Evolutionary conservation across 2,113 vertebrate species (phyloP).

Genomic region (Myodes glareolus): DNA sequence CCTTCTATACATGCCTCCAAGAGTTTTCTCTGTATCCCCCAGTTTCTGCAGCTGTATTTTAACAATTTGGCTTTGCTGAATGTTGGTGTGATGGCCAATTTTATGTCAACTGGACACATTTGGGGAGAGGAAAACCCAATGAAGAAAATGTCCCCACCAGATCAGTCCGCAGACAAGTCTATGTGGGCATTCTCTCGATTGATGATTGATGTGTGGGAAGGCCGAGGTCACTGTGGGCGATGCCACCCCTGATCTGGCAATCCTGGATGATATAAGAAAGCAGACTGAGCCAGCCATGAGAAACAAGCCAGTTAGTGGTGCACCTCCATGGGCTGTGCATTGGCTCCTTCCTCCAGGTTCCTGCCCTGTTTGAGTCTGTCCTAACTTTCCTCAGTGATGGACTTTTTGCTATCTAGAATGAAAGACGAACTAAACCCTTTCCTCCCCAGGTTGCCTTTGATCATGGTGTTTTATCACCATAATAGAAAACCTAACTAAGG

Average conservation of each 20-base stretch:
- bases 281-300: background rate
- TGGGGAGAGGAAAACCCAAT: background rate
- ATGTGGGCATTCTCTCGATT: background rate
- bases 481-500: background rate
- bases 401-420: background rate
- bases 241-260: background rate
- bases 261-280: background rate
- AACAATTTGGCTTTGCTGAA: background rate
- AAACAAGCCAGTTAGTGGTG: background rate
- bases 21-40: background rate
- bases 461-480: background rate
- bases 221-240: background rate
- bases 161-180: background rate
- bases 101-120: background rate
- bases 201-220: background rate
- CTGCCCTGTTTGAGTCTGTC: background rate
- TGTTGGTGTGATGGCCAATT: background rate
- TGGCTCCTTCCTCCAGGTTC: background rate
- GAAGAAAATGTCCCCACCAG: background rate
- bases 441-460: background rate
- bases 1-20: background rate
- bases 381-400: background rate
- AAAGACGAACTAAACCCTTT: background rate
- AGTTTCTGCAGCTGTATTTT: background rate
- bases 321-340: background rate